A percentile compares a stretch with the other conserved stretches of the same genome.
Conservation (phyloP, 2,113 vertebrate species). For the Haliaeetus leucogaster region DNA sequence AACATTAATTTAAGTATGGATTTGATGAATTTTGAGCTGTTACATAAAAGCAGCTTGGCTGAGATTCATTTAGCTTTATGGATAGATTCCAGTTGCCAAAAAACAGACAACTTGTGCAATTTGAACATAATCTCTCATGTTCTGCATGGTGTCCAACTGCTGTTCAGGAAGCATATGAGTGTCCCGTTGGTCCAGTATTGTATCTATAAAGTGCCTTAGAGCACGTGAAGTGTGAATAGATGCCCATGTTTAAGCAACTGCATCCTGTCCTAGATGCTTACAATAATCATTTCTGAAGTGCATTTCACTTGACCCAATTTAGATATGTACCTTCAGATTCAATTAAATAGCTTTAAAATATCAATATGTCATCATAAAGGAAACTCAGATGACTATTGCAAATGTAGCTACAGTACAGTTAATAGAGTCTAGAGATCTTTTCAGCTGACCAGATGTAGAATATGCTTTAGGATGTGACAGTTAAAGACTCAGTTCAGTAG, state of each 20-base stretch:
- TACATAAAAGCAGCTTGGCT: neutral
- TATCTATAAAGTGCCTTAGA: neutral
- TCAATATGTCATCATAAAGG: neutral
- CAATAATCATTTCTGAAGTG: neutral
- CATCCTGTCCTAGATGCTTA: neutral
- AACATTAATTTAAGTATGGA: neutral
- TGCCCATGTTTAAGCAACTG: neutral
- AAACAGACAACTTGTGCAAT: neutral
- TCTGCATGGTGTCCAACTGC: neutral
- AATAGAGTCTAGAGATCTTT: neutral
- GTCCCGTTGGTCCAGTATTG: neutral
- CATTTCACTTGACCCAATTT: neutral
- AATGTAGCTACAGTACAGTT: neutral
- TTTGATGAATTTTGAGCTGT: neutral
- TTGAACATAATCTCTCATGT: neutral
- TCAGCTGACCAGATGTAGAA: neutral
- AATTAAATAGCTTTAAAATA: neutral
- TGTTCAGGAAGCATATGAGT: neutral
- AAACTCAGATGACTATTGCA: neutral
- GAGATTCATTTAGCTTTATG: neutral
- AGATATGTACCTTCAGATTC: neutral
- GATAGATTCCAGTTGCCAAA: neutral
- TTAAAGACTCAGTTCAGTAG: neutral
- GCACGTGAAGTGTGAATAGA: neutral
- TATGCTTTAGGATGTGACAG: neutral